Base-by-base conservation (phyloP, 2,888 invertebrate genomes). In the Drosophila paramelanica region DNA sequence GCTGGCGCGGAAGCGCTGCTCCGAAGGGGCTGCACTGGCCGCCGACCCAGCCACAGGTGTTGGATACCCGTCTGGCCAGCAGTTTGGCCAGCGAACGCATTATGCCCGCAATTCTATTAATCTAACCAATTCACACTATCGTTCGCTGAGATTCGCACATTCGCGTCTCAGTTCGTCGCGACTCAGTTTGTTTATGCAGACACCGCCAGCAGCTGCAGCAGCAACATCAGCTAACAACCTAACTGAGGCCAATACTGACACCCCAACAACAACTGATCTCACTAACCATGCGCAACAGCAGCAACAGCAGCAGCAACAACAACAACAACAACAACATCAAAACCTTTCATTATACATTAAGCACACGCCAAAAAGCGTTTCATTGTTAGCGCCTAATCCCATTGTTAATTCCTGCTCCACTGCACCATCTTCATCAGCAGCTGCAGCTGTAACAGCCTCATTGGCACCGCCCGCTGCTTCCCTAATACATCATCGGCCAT, bases 81-180 rank as follows among this genome's bases (percentile, higher is more conserved):
- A 85, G 60, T 89, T 81, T 42, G 85, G 83, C 55, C 89, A 81
- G 67, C 91, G 90, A n/a, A 90, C 89, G 11, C 92, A 92, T 61
- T 92, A 91, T 56, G 90, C 91, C 20, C 89, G 92, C 55, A 92
- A 92, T 72, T 92, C 92, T 10, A 90, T 91, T 13, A 92, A 92
- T 73, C 84, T 91, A 67, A 89, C 91, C 49, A 92, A 91, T 73
- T 91, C 92, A 55, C 90, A 91, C 77, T 92, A 92, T 81, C 91
- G 92, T 58, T 92, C 92, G 58, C 81, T 92, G 68, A 89, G 92
- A 67, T 92, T 92, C 64, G 90, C 91, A 31, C 91, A 92, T 64
- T 92, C 92, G 55, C 91, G 92, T 41, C 80, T 92, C 43, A 92
- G 91, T 59, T 91, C 91, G 20, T 92, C 91, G 62, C 88, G 92